These are phyloP conservation scores for Lineus longissimus DNA, from an alignment of 1,140 invertebrate genomes.

Conservation along the genomic window DNA sequence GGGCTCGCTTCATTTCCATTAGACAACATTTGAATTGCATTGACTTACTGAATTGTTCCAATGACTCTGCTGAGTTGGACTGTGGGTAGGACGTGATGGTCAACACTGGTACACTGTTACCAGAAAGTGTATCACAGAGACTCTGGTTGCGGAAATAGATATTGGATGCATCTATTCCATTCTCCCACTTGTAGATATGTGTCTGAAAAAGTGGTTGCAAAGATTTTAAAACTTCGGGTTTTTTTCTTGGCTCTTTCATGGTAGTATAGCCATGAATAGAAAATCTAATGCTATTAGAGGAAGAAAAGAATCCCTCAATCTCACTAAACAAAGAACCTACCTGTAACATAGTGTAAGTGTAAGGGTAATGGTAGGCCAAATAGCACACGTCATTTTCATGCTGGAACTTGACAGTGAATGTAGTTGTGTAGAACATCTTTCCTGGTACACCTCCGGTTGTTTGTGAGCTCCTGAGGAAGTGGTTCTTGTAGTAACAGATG, in stretches of 20 bases:
- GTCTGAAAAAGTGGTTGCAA: conserved; percentile 57
- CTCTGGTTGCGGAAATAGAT: conserved; percentile 64
- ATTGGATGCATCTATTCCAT: conserved; percentile 35
- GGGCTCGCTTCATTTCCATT: no score
- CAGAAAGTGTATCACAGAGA: conserved; percentile 75
- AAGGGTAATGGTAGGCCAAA: conserved; percentile 94
- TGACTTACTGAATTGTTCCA: conserved; percentile 48
- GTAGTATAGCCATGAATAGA: no score
- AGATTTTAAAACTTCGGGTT: no score
- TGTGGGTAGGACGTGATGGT: conserved; percentile 72
- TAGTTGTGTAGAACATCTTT: conserved; percentile 76
- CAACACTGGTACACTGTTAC: conserved; percentile 76
- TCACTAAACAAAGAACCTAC: conserved; percentile 21
- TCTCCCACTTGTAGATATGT: conserved; percentile 71
- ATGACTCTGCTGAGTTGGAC: conserved; percentile 23
- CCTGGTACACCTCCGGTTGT: conserved; percentile 53
- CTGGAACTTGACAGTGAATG: conserved; percentile 89
- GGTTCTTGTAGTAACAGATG: conserved; percentile 73
- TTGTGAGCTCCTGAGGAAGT: conserved; percentile 46
- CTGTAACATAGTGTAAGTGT: conserved; percentile 78
- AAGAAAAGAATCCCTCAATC: no score
- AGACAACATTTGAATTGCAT: no score
- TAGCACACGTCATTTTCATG: conserved; percentile 88
- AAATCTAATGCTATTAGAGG: no score
- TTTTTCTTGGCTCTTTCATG: no score